Conservation (phyloP, 92 coral and sea anemone species). For the Umimayanthus kanabou region DNA sequence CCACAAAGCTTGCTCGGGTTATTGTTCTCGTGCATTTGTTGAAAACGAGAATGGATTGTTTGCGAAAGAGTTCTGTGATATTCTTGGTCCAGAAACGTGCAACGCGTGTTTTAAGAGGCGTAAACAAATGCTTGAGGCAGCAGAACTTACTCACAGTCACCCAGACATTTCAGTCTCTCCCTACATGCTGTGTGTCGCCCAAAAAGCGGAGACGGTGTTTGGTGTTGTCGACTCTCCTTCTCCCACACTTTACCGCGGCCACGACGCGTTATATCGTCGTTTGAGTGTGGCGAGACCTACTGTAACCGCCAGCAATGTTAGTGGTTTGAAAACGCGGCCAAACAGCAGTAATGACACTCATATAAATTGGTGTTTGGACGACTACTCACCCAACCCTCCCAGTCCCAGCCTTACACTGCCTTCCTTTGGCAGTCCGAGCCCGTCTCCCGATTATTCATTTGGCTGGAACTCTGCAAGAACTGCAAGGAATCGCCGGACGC, state of each 20-base stretch:
- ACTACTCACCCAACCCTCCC: background rate
- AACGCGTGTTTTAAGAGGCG: constrained; percentile 64
- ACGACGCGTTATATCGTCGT: constrained; percentile 55
- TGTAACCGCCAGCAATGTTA: constrained; percentile 15
- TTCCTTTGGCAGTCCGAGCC: constrained; percentile 13
- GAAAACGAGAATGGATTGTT: constrained; percentile 43
- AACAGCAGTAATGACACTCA: constrained; percentile 47
- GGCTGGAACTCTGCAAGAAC: background rate
- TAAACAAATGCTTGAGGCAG: constrained; percentile 56
- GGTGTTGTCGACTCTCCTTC: constrained; percentile 37
- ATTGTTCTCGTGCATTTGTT: constrained; percentile 48
- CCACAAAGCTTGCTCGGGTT: constrained; percentile 44
- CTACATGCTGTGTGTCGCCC: constrained; percentile 65
- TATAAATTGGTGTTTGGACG: too few species aligned
- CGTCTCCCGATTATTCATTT: background rate
- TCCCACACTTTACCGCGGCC: constrained; percentile 40
- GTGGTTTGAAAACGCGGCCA: constrained; percentile 67
- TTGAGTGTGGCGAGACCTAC: constrained; percentile 42
- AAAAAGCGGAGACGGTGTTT: constrained; percentile 31
- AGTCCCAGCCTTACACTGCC: constrained; percentile 25
- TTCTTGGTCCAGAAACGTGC: constrained; percentile 80
- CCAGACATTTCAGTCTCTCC: constrained; percentile 83
- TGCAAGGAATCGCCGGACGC: background rate
- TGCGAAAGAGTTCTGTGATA: constrained; percentile 78
- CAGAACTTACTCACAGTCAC: constrained; percentile 48